Conservation (phyloP, 2,113 vertebrate genomes). For the Ageneiosus marmoratus region DNA sequence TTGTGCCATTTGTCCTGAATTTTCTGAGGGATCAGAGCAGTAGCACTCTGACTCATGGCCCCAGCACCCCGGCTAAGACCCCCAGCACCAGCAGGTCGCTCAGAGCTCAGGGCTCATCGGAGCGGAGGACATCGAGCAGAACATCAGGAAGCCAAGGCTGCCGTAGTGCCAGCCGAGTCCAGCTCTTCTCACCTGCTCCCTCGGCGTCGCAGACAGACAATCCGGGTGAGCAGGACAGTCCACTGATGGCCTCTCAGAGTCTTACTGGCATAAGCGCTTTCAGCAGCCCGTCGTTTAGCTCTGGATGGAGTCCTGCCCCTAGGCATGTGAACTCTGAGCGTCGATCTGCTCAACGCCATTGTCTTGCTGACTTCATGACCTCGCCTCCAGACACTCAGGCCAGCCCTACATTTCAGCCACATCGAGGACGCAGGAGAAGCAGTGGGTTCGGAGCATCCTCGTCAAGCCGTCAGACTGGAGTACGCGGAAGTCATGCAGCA, state of each 20-base stretch:
- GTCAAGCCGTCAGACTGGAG: constrained; percentile 65
- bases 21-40: constrained; percentile 93
- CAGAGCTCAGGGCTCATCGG: constrained; percentile 58
- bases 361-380: constrained; percentile 79
- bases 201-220: constrained; percentile 59
- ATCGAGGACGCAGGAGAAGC: constrained; percentile 75
- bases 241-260: constrained; percentile 48
- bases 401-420: constrained; percentile 60
- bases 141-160: constrained; percentile 58
- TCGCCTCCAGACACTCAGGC: constrained; percentile 69
- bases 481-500: constrained; percentile 62
- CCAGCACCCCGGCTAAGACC: constrained; percentile 89
- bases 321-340: constrained; percentile 71
- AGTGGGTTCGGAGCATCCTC: constrained; percentile 37
- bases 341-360: constrained; percentile 73
- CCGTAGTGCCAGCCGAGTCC: constrained; percentile 74
- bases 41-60: constrained; percentile 86
- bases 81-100: constrained; percentile 74
- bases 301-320: constrained; percentile 66
- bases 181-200: constrained; percentile 80
- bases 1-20: constrained; percentile 92
- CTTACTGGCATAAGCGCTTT: constrained; percentile 64
- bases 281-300: constrained; percentile 75
- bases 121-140: constrained; percentile 59
- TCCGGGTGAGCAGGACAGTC: constrained; percentile 51